Evolutionary conservation across 2,113 vertebrate species (phyloP), one percentile per base, ranked within the genome.

Genomic region (Otis tarda): DNA sequence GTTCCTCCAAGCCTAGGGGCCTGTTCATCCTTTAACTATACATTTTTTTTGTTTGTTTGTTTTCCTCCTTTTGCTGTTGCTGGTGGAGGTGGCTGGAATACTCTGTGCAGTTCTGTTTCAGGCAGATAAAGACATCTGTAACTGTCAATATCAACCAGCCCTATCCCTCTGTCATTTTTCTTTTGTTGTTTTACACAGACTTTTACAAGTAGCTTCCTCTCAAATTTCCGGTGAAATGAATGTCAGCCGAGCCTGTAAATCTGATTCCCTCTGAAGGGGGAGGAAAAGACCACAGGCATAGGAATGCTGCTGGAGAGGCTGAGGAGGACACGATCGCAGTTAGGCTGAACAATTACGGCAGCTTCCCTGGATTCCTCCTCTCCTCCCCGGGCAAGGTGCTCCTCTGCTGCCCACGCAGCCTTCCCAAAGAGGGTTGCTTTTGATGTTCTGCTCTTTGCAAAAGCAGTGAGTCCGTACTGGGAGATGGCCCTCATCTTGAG

Each of bases 81-180:
- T 69, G 59, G 19, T 87, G 47, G 67, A 69, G 71, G 59, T 85
- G 70, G 24, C 82, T 83, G 81, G 52, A 71, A 16, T 28, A 55
- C 0, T 8, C 55, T 1, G 1, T n/a, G 41, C 50, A 56, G 55
- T 55, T 91, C 79, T 90, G 68, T 82, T 94, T 64, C 47, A 79
- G 79, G 73, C 43, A 75, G 83, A 96, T 94, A 84, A 95, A 94
- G 85, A 93, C 60, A 90, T 82, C 56, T 93, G 74, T 82, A 89
- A 56, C 39, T 76, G 90, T 64, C 90, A 84, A n/a, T 87, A 93
- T 71, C 85, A 57, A 71, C 37, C 73, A 81, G 35, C 22, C 27
- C 45, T 33, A 83, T 89, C 80, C 61, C 90, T 75, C 77, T 95
- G 47, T 78, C 63, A 81, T 95, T 95, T 95, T 90, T 64, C 90